Percentiles rank a stretch among this genome's conserved stretches.
These are phyloP conservation scores for Scrobipalpa costella DNA, from an alignment of 2,888 invertebrate species.

Conservation along the genomic window DNA sequence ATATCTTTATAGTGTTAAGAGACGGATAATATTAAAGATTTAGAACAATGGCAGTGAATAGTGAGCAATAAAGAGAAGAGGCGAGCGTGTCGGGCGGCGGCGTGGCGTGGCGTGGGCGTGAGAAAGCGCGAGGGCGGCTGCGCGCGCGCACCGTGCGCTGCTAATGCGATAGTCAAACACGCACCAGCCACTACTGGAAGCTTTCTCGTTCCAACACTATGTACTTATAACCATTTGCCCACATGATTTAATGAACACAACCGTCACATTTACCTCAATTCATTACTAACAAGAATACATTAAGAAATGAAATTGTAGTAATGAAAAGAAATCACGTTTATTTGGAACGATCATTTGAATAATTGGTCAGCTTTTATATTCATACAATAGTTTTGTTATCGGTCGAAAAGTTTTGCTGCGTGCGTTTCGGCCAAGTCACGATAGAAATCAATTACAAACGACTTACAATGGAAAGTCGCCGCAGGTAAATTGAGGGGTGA, in stretches of 20 bases:
- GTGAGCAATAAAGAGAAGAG: slow-evolving; percentile 64
- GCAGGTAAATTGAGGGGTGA: background rate
- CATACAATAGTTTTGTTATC: slow-evolving; percentile 13
- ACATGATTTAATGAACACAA: slow-evolving; percentile 9
- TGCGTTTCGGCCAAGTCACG: slow-evolving; percentile 21
- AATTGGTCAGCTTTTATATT: slow-evolving; percentile 13
- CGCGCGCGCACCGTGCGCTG: slow-evolving; percentile 44
- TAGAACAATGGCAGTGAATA: slow-evolving; percentile 46
- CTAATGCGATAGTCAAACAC: slow-evolving; percentile 71
- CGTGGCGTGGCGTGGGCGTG: slow-evolving; percentile 70
- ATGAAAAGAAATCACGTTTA: background rate
- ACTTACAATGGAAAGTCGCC: slow-evolving; percentile 3
- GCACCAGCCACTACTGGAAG: slow-evolving; percentile 41
- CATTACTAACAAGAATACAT: background rate
- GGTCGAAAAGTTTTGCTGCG: slow-evolving; percentile 9
- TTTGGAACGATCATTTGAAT: slow-evolving; percentile 8
- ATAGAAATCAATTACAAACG: slow-evolving; percentile 21
- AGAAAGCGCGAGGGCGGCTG: slow-evolving; percentile 65
- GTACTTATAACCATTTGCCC: background rate
- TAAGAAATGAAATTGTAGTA: background rate
- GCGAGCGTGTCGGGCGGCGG: slow-evolving; percentile 54
- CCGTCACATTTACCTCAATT: slow-evolving; percentile 12
- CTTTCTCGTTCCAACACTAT: slow-evolving; percentile 18
- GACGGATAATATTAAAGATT: slow-evolving; percentile 34
- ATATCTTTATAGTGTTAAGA: slow-evolving; percentile 28